Evolutionary conservation across 2,888 invertebrate genomes (phyloP), one percentile per base, ranked within the genome.

Genomic region (Idaea aversata): DNA sequence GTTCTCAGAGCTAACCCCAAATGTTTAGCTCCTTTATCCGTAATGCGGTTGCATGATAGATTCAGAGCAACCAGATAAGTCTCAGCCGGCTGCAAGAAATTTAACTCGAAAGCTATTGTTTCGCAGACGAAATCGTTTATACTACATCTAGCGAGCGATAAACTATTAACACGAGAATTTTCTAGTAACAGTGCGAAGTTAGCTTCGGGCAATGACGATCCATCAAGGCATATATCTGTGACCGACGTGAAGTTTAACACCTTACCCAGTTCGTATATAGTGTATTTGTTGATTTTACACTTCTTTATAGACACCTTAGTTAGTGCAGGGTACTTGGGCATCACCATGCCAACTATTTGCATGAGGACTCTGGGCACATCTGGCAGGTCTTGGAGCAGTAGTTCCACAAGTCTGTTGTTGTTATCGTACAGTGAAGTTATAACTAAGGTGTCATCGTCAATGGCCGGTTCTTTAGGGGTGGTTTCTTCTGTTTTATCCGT

Each of bases 21-120:
- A 72, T 76, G 64, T 76, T 79, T 79, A n/a, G 81, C 84, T 63
- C 87, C 88, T 57, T 68, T 71, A 71, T 90, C 85, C n/a, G 85
- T 86, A 73, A 88, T 87, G 74, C 73, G 75, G 78, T 90, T 88
- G 57, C 82, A 82, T 35, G 87, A 84, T 73, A 90, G 76, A 81
- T 88, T 87, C 70, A 88, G 74, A 74, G 75, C 60, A 57, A 72
- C 63, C 65, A 90, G 76, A 62, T 72, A 81, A 7, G 65, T 66
- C 67, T 82, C 81, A 34, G 83, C 81, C 15, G 82, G 73, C 38
- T 71, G 69, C 34, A 65, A 66, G 62, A 67, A 70, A 61, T 70
- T 70, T 65, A 89, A 69, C 25, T 76, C 80, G 3, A 70, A 69
- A 62, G 82, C 80, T 59, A 90, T 77, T 63, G 75, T 69, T 61